Evolutionary conservation across 35 echinoderm and acorn worm genomes (phyloP).

Genomic region (Acanthaster planci): DNA sequence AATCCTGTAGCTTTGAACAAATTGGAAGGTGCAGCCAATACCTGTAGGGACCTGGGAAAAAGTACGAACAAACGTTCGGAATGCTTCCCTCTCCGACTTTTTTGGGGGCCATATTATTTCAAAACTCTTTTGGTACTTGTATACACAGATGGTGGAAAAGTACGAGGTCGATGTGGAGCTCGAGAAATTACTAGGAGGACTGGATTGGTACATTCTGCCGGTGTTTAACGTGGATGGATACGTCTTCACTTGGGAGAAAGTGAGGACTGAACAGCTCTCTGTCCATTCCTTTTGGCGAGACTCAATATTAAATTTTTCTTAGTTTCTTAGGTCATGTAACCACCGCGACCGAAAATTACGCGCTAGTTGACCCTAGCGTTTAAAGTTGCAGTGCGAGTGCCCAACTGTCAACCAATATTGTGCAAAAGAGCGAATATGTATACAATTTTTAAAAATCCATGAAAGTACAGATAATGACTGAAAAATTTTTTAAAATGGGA

Average conservation of each 20-base stretch:
- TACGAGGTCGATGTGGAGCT: constrained; percentile 66
- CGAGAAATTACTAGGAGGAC: constrained; percentile 35
- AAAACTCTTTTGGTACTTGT: not conserved
- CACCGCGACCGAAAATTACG: no score
- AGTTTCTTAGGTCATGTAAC: no score
- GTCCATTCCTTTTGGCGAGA: no score
- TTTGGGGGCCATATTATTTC: not conserved
- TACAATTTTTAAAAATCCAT: no score
- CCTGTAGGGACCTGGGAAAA: not conserved
- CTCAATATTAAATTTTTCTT: no score
- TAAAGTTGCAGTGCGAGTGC: no score
- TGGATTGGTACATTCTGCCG: constrained; percentile 79
- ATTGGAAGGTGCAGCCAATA: not conserved
- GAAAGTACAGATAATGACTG: no score
- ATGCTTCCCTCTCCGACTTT: not conserved
- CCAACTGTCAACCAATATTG: no score
- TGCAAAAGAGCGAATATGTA: no score
- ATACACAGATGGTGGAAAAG: constrained; percentile 54
- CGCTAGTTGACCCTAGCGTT: no score
- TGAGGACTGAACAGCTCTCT: constrained; percentile 52
- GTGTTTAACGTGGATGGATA: constrained; percentile 87
- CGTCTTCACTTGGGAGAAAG: constrained; percentile 64
- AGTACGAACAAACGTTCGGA: not conserved
- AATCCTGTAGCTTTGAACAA: no score
- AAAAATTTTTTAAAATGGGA: no score